Base-by-base conservation (phyloP, 1,140 invertebrate genomes). In the Drosophila repletoides region DNA sequence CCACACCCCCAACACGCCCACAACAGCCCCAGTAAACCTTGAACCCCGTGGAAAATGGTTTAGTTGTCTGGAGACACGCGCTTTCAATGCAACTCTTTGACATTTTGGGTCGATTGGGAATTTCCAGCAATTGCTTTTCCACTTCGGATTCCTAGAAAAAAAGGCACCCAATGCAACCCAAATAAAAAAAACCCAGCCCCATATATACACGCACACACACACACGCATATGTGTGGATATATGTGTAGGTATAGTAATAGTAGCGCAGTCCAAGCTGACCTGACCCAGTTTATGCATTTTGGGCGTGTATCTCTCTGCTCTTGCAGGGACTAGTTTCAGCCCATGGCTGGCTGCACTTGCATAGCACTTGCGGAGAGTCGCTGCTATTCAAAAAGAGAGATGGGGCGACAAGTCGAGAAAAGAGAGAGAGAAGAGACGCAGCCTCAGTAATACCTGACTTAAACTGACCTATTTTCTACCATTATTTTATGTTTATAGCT, bases 271-370 rank as follows among this genome's bases (percentile, higher is more conserved):
- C 29, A 55, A 40, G 28, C 59, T 83, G 77, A 83, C 77, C 77
- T 83, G 77, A 83, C 77, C 77, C 74, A 83, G 74, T 84, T 83
- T 64, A 45, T 59, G 72, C 74, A 72, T 83, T 81, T 79, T 81
- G 79, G 79, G 80, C 74, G 80, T 84, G 80, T 86, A 86, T 86
- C 70, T 72, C 63, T 56, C 70, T 51, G 70, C 74, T 73, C 60
- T n/a, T n/a, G n/a, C n/a, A n/a, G 65, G 60, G 31, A 41, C 46
- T 31, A 67, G 22, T 67, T 83, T 59, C 79, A 84, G 74, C 84
- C 74, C 74, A 84, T 71, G 74, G 79, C 56, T 71, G 74, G 79
- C 56, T 84, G 70, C 71, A 79, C 49, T 53, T 67, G 55, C 22
- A 28, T 48, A 45, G 10, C 10, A 59, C 24, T 3, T 31, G n/a